Evolutionary conservation across 2,113 vertebrate genomes (phyloP).

Genomic region (Vombatus ursinus): DNA sequence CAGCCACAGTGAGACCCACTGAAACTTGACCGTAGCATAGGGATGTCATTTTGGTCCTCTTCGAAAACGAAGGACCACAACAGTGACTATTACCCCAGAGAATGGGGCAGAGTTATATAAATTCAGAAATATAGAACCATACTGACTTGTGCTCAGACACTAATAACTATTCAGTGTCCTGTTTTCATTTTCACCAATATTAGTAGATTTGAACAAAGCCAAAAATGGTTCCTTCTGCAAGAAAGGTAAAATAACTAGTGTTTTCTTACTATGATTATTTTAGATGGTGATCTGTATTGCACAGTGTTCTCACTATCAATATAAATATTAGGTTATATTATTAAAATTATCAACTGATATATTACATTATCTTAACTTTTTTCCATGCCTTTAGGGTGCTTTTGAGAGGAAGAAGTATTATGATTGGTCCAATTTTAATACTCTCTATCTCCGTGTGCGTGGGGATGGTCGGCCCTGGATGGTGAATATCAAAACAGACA

Average conservation of each 20-base stretch:
- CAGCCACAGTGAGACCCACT: too few species aligned
- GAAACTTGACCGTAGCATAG: too few species aligned
- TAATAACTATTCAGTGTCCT: conserved; percentile 16
- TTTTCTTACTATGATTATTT: neutral
- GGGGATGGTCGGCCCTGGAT: conserved; percentile 98
- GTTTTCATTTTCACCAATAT: neutral
- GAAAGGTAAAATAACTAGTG: neutral
- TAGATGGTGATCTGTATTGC: conserved; percentile 20
- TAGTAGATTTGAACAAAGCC: conserved; percentile 16
- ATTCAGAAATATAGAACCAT: conserved; percentile 15
- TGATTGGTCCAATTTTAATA: conserved; percentile 94
- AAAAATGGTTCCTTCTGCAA: neutral
- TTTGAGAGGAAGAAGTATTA: conserved; percentile 88
- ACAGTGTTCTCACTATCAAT: neutral
- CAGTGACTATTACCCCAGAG: neutral
- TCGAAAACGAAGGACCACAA: too few species aligned
- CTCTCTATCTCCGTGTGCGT: conserved; percentile 90
- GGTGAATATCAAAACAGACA: conserved; percentile 89
- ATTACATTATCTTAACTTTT: conserved; percentile 61
- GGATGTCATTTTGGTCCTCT: too few species aligned
- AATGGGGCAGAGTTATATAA: neutral
- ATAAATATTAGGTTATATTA: neutral
- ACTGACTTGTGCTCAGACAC: conserved; percentile 34
- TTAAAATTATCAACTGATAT: neutral
- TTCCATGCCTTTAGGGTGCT: conserved; percentile 82